Base-by-base conservation (phyloP, 2,113 vertebrate genomes). In the Scytalopus superciliaris region DNA sequence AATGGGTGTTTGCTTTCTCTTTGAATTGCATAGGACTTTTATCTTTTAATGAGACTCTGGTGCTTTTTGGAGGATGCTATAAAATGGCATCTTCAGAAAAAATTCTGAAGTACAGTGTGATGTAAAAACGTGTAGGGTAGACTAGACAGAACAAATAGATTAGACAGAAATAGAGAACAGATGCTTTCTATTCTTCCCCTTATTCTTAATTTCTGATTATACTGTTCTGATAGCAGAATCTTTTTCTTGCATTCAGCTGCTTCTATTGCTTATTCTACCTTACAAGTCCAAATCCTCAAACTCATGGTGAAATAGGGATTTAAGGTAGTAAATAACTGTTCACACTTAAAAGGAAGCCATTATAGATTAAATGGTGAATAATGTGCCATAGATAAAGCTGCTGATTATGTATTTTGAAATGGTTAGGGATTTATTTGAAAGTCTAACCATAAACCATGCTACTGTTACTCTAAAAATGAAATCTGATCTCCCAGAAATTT, bases 21-120 rank as follows among this genome's bases (percentile, higher is more conserved):
- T 80, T 93, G 40, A 96, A 91, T 90, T 96, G 78, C 91, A 80
- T 33, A 59, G 53, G 64, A 94, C 81, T 84, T 97, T 94, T 88
- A 64, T 94, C 77, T 97, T 92, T 92, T 75, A 97, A 97, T 93
- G 90, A 97, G 56, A 89, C 79, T 62, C 83, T 83, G 79, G 80
- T 85, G 74, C 60, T 83, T 95, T 91, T 70, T 92, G 75, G 79
- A 97, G 72, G 28, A 82, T 66, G 62, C 53, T 89, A 23, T 53
- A 91, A 72, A 79, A 89, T 59, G 84, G 68, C 37, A 88, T 53
- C 79, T 93, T 96, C 95, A 95, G 86, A 97, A 97, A 93, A 24
- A 73, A 63, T 59, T 97, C 93, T 93, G 76, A 87, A 89, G 60
- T 66, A 70, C 50, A 63, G 14, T 9, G 40, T 60, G 79, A 49